These are phyloP conservation scores for Enteromius radiatus DNA, from an alignment of 2,797 vertebrate species.

Conservation along the genomic window DNA sequence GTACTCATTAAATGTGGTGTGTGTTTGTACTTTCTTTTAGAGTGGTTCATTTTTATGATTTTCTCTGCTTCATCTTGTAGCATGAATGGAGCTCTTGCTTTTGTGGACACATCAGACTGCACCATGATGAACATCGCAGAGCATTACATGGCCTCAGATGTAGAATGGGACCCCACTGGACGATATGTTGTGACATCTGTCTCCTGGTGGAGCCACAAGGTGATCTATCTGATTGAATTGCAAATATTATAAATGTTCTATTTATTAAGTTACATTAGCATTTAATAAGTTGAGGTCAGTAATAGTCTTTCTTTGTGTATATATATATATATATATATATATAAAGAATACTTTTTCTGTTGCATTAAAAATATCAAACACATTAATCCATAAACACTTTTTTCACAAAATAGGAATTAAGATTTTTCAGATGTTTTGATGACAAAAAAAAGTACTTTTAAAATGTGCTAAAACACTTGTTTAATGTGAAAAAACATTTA, in stretches of 20 bases:
- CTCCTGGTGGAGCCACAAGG: slow-evolving; percentile 99
- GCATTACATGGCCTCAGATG: slow-evolving; percentile 97
- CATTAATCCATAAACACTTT: background rate
- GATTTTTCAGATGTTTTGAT: background rate
- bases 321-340: too few relatives aligned
- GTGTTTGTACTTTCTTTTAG: background rate
- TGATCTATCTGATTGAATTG: slow-evolving; percentile 51
- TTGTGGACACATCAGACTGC: slow-evolving; percentile 97
- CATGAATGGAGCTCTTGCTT: slow-evolving; percentile 97
- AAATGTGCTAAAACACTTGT: background rate
- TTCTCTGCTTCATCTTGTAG: slow-evolving; percentile 66
- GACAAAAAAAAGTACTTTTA: background rate
- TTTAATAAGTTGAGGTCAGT: background rate
- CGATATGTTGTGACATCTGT: slow-evolving; percentile 95
- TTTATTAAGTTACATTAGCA: background rate
- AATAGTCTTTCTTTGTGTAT: background rate
- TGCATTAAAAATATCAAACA: background rate
- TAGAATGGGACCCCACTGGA: slow-evolving; percentile 98
- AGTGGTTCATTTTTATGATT: background rate
- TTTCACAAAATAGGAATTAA: background rate
- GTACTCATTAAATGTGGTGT: background rate
- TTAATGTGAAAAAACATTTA: background rate
- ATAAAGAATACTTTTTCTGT: background rate
- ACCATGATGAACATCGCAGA: slow-evolving; percentile 99
- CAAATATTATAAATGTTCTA: background rate